Evolutionary conservation across 2,113 vertebrate species (phyloP).

Genomic region (Chaetura pelagica): DNA sequence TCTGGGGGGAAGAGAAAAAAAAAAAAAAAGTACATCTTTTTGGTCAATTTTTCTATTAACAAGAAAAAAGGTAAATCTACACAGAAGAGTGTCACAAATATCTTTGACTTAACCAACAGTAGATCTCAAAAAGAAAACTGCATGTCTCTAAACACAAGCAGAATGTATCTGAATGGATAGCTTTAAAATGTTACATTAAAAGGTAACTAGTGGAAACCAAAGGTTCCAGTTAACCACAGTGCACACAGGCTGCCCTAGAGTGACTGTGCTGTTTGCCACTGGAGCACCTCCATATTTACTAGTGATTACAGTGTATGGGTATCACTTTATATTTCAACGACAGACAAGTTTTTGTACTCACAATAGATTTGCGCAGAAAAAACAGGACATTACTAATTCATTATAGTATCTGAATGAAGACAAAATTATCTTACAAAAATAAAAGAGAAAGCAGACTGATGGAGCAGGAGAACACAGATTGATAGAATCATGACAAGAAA

Average conservation of each 20-base stretch:
- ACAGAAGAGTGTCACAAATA: not conserved
- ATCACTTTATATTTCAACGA: not conserved
- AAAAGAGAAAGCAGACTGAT: not conserved
- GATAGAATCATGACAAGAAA: not conserved
- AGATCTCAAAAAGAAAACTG: not conserved
- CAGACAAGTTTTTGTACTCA: not conserved
- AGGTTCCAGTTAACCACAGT: not conserved
- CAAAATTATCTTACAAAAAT: not conserved
- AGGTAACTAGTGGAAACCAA: not conserved
- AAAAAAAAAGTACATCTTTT: conserved; percentile 4
- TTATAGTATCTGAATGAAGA: not conserved
- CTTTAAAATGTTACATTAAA: not conserved
- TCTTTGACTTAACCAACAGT: not conserved
- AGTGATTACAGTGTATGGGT: not conserved
- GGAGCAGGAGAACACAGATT: not conserved
- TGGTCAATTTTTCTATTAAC: not conserved
- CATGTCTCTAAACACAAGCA: not conserved
- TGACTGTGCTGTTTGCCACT: not conserved
- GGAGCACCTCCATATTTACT: not conserved
- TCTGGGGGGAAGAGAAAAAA: not conserved
- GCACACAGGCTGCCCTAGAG: not conserved
- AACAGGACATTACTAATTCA: not conserved
- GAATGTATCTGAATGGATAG: not conserved
- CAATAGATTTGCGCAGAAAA: not conserved
- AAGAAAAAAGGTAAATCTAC: not conserved